Base-by-base conservation (phyloP, 2,113 vertebrate species). In the Pachyramphus minor region DNA sequence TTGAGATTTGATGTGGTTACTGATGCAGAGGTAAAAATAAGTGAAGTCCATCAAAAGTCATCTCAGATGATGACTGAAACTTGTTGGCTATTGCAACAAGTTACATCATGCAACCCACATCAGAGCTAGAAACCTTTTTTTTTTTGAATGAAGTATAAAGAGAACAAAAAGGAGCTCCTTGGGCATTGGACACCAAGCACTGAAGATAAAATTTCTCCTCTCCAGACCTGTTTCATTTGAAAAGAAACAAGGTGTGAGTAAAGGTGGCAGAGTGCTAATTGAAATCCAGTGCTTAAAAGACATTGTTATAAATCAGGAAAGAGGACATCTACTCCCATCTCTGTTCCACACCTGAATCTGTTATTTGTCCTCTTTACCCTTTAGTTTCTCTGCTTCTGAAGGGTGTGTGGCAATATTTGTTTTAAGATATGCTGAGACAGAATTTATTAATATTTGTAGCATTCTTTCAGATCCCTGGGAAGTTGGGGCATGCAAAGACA, bases 41-140 rank as follows among this genome's bases (percentile, higher is more conserved):
- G 9, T 21, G 10, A 71, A 71, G 9, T 12, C 21, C 5, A 8
- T 14, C 11, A 47, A 55, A 25, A 68, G 53, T 20, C 50, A 5
- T 75, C 42, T 67, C 30, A 39, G 33, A 11, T 55, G 22, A 27
- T 41, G 12, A 63, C 1, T 44, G 8, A 31, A 60, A 53, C 15
- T 73, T 50, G 3, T n/a, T 73, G 8, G 21, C 4, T 50, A 2
- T 47, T 74, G 37, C n/a, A 77, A 18, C 50, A n/a, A 16, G 28
- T 17, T 15, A 20, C 6, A 5, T 37, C 28, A 18, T 4, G 9
- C 6, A 84, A 16, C 10, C 11, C 14, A 37, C 0, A 1, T 19
- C 21, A 49, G 18, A 67, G 33, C 24, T 63, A n/a, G 52, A 64
- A 76, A 18, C 5, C 3, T 49, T 62, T 53, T 66, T 64, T 53